Conservation (phyloP, 1,140 invertebrate genomes). For the Pristionchus pacificus region DNA sequence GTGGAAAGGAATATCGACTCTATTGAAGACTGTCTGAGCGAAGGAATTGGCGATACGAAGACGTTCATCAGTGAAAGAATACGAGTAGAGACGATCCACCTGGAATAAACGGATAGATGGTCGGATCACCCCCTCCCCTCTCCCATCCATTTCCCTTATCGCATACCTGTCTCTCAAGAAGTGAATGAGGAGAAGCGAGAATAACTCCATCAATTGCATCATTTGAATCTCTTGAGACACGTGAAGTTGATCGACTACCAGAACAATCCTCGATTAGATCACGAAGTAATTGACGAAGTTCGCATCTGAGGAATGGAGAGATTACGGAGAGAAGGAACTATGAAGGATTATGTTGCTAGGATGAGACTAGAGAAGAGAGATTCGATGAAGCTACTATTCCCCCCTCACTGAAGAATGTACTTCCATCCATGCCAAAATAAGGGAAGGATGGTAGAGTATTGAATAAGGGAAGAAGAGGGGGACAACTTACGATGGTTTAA, state of each 20-base stretch:
- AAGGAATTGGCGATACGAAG: slow-evolving; percentile 23
- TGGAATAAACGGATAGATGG: neutral
- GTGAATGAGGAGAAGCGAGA: slow-evolving; percentile 16
- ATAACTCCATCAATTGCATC: slow-evolving; percentile 14
- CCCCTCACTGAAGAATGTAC: neutral
- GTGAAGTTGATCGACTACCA: slow-evolving; percentile 12
- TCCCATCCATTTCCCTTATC: too few relatives aligned
- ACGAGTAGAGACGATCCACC: slow-evolving; percentile 26
- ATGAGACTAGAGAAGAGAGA: too few relatives aligned
- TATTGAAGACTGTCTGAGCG: slow-evolving; percentile 27
- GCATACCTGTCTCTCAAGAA: slow-evolving; percentile 31
- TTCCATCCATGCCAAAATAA: neutral
- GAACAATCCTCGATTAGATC: slow-evolving; percentile 27
- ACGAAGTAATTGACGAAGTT: slow-evolving; percentile 14
- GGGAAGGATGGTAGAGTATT: neutral
- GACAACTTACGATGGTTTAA: slow-evolving; percentile 9
- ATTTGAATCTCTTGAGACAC: slow-evolving; percentile 2
- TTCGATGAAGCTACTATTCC: too few relatives aligned
- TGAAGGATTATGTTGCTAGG: too few relatives aligned
- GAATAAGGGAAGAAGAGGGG: neutral
- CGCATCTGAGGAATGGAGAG: slow-evolving; percentile 4
- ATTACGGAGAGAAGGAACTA: too few relatives aligned
- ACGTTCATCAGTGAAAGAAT: slow-evolving; percentile 19
- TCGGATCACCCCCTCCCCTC: neutral
- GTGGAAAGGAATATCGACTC: slow-evolving; percentile 23